These are phyloP conservation scores for Pterocles gutturalis DNA, from an alignment of 2,113 vertebrate genomes.

Conservation along the genomic window DNA sequence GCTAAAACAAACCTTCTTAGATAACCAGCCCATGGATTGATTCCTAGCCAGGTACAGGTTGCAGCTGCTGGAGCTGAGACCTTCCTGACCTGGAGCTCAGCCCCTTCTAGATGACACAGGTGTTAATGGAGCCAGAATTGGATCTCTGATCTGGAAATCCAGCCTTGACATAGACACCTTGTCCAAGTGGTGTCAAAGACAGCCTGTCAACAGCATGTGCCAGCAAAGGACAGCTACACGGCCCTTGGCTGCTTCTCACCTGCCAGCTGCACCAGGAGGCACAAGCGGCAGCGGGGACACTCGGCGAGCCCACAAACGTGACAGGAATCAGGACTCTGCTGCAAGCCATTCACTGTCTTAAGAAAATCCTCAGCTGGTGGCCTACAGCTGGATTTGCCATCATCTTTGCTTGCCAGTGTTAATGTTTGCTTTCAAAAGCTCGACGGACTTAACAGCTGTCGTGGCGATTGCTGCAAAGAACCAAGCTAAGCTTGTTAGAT, in stretches of 20 bases:
- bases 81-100: neutral
- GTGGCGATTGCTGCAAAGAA: neutral
- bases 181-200: neutral
- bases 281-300: fast-evolving
- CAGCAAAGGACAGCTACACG: neutral
- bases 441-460: neutral
- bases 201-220: neutral
- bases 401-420: neutral
- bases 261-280: neutral
- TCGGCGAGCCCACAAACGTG: neutral
- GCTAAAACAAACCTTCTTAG: neutral
- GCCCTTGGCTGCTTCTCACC: neutral
- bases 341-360: neutral
- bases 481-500: neutral
- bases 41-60: neutral
- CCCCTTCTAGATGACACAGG: neutral
- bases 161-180: neutral
- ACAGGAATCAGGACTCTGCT: neutral
- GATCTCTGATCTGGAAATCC: neutral
- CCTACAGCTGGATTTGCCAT: conserved; percentile 35
- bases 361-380: conserved; percentile 16
- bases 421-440: conserved; percentile 18
- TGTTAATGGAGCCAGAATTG: neutral
- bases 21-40: neutral
- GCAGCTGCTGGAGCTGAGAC: neutral